Evolutionary conservation across 2,797 vertebrate species (phyloP).

Genomic region (Sebastes vulpes): DNA sequence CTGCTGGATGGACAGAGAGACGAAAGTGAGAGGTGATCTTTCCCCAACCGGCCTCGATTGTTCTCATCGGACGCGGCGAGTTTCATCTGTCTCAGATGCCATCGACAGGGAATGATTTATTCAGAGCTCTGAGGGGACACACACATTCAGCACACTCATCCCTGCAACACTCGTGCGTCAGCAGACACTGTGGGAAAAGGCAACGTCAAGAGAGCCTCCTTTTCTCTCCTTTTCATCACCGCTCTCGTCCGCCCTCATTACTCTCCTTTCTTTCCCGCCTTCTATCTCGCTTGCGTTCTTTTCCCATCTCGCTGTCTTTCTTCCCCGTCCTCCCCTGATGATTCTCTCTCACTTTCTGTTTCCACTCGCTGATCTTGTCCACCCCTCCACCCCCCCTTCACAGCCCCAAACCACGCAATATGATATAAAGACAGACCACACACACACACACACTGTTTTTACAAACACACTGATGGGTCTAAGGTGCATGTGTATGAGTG

Average conservation of each 20-base stretch:
- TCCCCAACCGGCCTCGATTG: not conserved
- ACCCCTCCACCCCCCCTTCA: not conserved
- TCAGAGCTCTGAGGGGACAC: constrained; percentile 24
- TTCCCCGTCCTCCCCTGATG: not conserved
- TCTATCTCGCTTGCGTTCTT: not conserved
- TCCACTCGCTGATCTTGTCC: not conserved
- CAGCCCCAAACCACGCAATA: not conserved
- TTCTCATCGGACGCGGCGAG: constrained; percentile 14
- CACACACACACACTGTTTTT: not conserved
- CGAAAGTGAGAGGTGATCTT: not conserved
- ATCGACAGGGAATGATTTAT: constrained; percentile 32
- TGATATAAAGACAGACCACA: constrained; percentile 28
- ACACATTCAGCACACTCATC: constrained; percentile 22
- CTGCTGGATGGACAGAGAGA: not conserved
- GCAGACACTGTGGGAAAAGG: not conserved
- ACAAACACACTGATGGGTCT: constrained; percentile 37
- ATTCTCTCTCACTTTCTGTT: not conserved
- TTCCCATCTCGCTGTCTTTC: constrained; percentile 1
- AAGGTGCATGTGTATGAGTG: constrained; percentile 54
- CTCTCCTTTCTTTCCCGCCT: constrained; percentile 2
- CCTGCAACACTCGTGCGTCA: constrained; percentile 7
- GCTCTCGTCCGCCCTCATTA: constrained; percentile 46
- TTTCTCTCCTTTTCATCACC: constrained; percentile 13
- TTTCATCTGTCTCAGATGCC: constrained; percentile 11
- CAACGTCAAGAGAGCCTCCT: constrained; percentile 18